Evolutionary conservation across 2,888 invertebrate species (phyloP).

Genomic region (Ennomos fuscantarius): DNA sequence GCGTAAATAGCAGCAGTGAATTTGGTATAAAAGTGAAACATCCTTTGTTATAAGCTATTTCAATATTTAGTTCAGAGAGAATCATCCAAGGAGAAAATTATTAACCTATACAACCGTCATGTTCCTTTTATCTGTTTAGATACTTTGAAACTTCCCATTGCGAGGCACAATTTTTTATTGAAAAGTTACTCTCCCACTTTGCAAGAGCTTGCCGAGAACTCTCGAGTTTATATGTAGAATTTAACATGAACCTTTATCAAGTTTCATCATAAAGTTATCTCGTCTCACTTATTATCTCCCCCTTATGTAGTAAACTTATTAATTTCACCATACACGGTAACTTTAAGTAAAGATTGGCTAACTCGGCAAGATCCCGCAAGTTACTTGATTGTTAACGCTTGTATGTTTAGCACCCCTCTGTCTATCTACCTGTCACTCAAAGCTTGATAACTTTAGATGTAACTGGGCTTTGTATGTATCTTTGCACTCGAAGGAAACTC

Average conservation of each 20-base stretch:
- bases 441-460: conserved; percentile 13
- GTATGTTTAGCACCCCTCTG: conserved; percentile 16
- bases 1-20: conserved; percentile 17
- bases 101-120: conserved; percentile 26
- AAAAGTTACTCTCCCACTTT: conserved; percentile 32
- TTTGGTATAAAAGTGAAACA: conserved; percentile 22
- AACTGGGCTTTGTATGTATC: not conserved
- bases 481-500: conserved; percentile 3
- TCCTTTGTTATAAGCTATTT: conserved; percentile 5
- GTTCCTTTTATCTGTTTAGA: conserved; percentile 31
- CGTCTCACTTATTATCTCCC: conserved; percentile 34
- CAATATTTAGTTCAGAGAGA: conserved; percentile 13
- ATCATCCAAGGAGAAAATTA: conserved; percentile 5
- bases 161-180: conserved; percentile 30
- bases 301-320: conserved; percentile 39
- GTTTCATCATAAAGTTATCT: conserved; percentile 33
- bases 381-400: conserved; percentile 29
- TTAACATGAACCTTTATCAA: conserved; percentile 33
- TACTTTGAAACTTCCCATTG: conserved; percentile 23
- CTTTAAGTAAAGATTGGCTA: conserved; percentile 32
- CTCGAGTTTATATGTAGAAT: conserved; percentile 33
- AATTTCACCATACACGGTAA: conserved; percentile 37
- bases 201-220: conserved; percentile 14
- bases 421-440: conserved; percentile 11
- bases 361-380: conserved; percentile 13